Percentiles rank a stretch among this genome's conserved stretches.
Conservation (phyloP, 2,888 invertebrate genomes). For the Thera britannica region DNA sequence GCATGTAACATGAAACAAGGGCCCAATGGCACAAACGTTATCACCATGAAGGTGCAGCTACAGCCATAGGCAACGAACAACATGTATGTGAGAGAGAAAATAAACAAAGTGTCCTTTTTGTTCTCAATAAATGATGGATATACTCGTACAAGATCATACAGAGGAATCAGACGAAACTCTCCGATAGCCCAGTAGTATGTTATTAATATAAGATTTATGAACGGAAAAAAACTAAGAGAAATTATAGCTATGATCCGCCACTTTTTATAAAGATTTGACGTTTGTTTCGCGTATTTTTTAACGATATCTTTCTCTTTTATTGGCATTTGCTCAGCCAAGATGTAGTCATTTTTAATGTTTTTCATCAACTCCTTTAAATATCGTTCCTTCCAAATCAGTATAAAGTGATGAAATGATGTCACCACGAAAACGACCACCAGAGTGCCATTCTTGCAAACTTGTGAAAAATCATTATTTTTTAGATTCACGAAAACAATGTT, state of each 20-base stretch:
- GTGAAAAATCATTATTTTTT: constrained; percentile 14
- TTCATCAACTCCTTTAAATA: constrained; percentile 15
- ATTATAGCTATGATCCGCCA: constrained; percentile 12
- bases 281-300: constrained; percentile 11
- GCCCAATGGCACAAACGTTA: constrained; percentile 30
- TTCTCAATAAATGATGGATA: constrained; percentile 33
- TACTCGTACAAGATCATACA: constrained; percentile 27
- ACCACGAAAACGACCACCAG: constrained; percentile 16
- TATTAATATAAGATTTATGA: constrained; percentile 24
- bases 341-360: constrained; percentile 23
- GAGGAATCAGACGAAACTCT: constrained; percentile 25
- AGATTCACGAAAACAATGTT: constrained; percentile 17
- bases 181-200: constrained; percentile 23
- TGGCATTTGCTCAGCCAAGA: constrained; percentile 5
- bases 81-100: constrained; percentile 16
- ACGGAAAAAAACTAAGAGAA: background rate
- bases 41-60: constrained; percentile 8
- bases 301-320: constrained; percentile 13
- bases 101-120: constrained; percentile 15
- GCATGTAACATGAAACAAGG: constrained; percentile 36
- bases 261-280: constrained; percentile 3
- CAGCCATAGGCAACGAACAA: constrained; percentile 8
- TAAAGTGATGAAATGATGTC: constrained; percentile 17
- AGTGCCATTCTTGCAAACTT: constrained; percentile 23
- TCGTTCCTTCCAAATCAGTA: constrained; percentile 17